Percentiles rank a stretch among this genome's conserved stretches.
Conservation (phyloP, 2,113 vertebrate species). For the Mugil cephalus region DNA sequence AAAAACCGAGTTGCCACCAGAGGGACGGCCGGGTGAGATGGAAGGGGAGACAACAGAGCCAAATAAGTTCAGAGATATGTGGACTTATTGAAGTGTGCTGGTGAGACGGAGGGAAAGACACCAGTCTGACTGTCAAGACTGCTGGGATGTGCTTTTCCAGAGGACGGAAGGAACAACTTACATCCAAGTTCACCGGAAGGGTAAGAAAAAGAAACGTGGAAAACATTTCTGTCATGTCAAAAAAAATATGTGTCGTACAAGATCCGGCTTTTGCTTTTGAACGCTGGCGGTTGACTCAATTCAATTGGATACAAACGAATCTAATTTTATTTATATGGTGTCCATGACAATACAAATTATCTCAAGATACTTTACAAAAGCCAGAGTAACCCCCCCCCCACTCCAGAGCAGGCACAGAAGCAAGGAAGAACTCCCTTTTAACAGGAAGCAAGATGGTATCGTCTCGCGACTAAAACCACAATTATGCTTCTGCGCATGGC, state of each 20-base stretch:
- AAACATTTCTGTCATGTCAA: background rate
- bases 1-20: slow-evolving; percentile 31
- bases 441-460: too few relatives aligned
- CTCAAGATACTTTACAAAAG: too few relatives aligned
- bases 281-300: too few relatives aligned
- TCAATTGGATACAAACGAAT: too few relatives aligned
- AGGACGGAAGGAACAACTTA: slow-evolving; percentile 41
- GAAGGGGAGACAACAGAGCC: slow-evolving; percentile 24
- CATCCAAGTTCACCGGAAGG: slow-evolving; percentile 47
- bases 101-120: slow-evolving; percentile 17
- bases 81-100: slow-evolving; percentile 35
- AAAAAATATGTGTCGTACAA: background rate
- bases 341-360: too few relatives aligned
- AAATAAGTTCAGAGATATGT: background rate
- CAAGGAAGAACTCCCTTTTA: too few relatives aligned
- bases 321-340: too few relatives aligned
- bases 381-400: too few relatives aligned
- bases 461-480: too few relatives aligned
- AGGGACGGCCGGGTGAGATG: slow-evolving; percentile 43
- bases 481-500: too few relatives aligned
- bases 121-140: slow-evolving; percentile 25
- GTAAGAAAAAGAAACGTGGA: background rate
- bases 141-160: slow-evolving; percentile 42
- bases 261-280: background rate
- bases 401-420: too few relatives aligned